These are phyloP conservation scores for Clusia tigrina DNA, from an alignment of 2,888 invertebrate genomes.

Conservation along the genomic window DNA sequence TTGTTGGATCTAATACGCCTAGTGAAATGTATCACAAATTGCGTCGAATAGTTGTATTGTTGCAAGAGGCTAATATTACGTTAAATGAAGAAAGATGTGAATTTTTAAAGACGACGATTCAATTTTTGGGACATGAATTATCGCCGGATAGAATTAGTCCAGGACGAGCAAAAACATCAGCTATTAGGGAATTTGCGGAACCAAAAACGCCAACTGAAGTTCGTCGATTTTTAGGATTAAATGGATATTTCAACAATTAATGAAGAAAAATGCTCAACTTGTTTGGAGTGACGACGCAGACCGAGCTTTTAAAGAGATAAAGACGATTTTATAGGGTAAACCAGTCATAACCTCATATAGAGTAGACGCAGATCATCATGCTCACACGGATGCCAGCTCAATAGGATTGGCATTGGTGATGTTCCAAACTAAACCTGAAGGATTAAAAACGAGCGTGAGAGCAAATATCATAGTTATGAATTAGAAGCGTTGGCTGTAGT, in stretches of 20 bases:
- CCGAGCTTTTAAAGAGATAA: conserved; percentile 18
- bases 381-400: conserved; percentile 15
- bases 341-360: conserved; percentile 28
- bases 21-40: conserved; percentile 7
- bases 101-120: conserved; percentile 24
- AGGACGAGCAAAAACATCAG: conserved; percentile 25
- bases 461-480: conserved; percentile 52
- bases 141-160: conserved; percentile 24
- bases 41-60: neutral
- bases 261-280: conserved; percentile 21
- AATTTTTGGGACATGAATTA: conserved; percentile 27
- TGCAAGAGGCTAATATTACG: conserved; percentile 21
- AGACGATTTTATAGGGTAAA: neutral
- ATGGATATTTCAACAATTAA: conserved; percentile 27
- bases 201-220: too few species aligned
- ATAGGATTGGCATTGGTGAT: conserved; percentile 7
- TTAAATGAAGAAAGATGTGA: conserved; percentile 29
- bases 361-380: conserved; percentile 18
- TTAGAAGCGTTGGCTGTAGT: conserved; percentile 43
- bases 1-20: too few species aligned
- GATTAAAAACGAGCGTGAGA: conserved; percentile 21
- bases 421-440: conserved; percentile 8
- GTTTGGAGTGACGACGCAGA: conserved; percentile 21
- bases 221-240: conserved; percentile 29
- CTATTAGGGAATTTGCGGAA: conserved; percentile 24